These are phyloP conservation scores for Rhodinocichla rosea DNA, from an alignment of 2,113 vertebrate species.

Conservation along the genomic window DNA sequence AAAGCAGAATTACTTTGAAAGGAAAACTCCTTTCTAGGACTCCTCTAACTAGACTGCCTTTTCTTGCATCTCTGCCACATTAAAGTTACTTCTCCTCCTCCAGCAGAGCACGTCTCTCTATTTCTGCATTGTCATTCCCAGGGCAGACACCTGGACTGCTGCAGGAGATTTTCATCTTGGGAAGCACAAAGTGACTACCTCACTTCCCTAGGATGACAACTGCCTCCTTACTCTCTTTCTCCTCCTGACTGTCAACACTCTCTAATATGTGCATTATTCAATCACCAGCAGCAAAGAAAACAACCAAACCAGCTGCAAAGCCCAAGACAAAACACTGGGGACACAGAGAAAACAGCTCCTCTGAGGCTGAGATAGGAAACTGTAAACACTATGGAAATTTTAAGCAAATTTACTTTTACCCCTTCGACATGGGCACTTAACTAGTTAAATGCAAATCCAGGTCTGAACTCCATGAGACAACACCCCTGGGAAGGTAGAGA, in stretches of 20 bases:
- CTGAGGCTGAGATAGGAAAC: background rate
- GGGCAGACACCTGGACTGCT: constrained; percentile 36
- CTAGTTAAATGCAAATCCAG: background rate
- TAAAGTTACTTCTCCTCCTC: background rate
- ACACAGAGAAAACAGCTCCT: background rate
- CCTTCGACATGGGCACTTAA: background rate
- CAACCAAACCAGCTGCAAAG: background rate
- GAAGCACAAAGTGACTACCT: background rate
- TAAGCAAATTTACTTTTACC: background rate
- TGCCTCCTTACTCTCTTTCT: background rate
- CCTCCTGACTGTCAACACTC: background rate
- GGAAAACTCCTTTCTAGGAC: background rate
- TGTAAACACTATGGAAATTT: background rate
- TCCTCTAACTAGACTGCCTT: background rate
- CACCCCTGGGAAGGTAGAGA: background rate
- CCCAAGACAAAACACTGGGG: background rate
- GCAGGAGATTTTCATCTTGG: background rate
- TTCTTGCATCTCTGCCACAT: background rate
- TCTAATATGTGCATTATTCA: background rate
- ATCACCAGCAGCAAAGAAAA: background rate
- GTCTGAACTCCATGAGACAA: background rate
- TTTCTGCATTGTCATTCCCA: constrained; percentile 60
- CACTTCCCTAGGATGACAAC: background rate
- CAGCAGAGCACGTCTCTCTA: background rate
- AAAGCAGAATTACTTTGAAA: background rate